phyloP scores from a whole-genome alignment of 2,797 vertebrate genomes.

The Echiichthys vipera region DNA sequence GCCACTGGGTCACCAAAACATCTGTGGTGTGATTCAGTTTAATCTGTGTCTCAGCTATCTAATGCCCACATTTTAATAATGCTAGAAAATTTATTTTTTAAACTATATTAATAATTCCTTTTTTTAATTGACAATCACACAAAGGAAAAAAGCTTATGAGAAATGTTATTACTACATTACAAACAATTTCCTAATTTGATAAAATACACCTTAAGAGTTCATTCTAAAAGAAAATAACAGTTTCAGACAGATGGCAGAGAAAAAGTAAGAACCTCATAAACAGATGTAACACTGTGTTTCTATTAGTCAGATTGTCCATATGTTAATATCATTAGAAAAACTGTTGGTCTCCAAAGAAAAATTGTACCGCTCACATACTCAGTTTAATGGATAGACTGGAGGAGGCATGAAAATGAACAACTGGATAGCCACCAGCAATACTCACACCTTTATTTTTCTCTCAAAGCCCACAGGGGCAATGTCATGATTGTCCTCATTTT shows the following conservation, averaged over 20 bases:
- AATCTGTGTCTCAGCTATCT: too few species aligned
- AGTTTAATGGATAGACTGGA: conserved; percentile 30
- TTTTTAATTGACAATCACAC: too few species aligned
- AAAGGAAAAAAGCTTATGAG: too few species aligned
- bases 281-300: conserved; percentile 3
- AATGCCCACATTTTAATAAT: too few species aligned
- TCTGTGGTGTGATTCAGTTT: too few species aligned
- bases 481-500: conserved; percentile 51
- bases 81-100: too few species aligned
- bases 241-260: neutral
- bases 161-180: too few species aligned
- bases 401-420: conserved; percentile 31
- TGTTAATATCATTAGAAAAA: conserved; percentile 3
- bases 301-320: conserved; percentile 1
- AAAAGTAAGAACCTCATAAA: neutral
- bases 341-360: conserved; percentile 2
- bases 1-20: too few species aligned
- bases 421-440: conserved; percentile 19
- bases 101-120: too few species aligned
- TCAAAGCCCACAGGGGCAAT: conserved; percentile 31
- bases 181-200: neutral
- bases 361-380: neutral
- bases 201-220: neutral
- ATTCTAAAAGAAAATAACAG: neutral
- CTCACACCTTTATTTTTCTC: conserved; percentile 39